Evolutionary conservation across 2,113 vertebrate genomes (phyloP).

Genomic region (Glareola pratincola): DNA sequence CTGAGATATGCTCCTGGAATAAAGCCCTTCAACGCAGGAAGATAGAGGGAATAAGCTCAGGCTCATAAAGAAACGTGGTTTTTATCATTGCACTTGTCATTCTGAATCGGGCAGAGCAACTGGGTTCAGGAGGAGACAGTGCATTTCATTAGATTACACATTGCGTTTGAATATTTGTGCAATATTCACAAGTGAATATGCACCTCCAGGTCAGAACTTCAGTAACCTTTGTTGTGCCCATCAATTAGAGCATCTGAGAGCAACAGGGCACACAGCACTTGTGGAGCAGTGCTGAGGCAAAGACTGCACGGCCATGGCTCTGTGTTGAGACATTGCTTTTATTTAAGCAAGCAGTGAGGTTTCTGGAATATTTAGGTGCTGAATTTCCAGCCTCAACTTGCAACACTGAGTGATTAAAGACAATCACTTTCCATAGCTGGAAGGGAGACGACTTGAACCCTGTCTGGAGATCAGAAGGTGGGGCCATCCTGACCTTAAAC

Average conservation of each 20-base stretch:
- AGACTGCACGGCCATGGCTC: not conserved
- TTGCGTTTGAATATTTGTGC: not conserved
- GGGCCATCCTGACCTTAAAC: not conserved
- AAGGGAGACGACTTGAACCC: not conserved
- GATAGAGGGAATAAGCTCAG: not conserved
- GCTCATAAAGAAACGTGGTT: fast-evolving
- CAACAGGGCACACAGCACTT: not conserved
- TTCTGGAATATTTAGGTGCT: not conserved
- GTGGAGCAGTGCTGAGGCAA: not conserved
- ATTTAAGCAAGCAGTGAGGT: not conserved
- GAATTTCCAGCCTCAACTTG: not conserved
- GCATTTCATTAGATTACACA: not conserved
- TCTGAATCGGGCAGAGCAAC: not conserved
- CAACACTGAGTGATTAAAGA: not conserved
- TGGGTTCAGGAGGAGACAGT: not conserved
- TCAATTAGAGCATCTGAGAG: not conserved
- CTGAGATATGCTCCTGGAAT: not conserved
- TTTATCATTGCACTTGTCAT: not conserved
- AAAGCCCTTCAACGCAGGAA: not conserved
- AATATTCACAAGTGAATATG: not conserved
- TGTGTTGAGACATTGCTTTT: not conserved
- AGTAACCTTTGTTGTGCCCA: not conserved
- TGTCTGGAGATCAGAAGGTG: constrained; percentile 1
- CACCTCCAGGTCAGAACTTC: not conserved
- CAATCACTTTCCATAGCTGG: constrained; percentile 11